phyloP scores from a whole-genome alignment of 2,888 invertebrate species.

The Chorisops tibialis region DNA sequence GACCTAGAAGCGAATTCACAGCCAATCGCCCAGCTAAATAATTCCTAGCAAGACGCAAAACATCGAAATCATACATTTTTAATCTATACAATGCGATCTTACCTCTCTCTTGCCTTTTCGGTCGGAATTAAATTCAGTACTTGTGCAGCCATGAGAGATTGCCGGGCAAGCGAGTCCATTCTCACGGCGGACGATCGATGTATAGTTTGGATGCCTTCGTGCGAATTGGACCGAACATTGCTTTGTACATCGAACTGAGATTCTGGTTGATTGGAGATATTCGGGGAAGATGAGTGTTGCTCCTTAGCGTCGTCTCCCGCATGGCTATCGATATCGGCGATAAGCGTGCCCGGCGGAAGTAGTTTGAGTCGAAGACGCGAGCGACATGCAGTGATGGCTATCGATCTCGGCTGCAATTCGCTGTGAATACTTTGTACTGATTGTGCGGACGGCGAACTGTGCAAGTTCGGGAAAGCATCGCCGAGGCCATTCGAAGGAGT shows the following conservation, averaged over 20 bases:
- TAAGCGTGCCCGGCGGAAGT: constrained; percentile 41
- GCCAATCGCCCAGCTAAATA: constrained; percentile 77
- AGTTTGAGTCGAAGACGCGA: constrained; percentile 49
- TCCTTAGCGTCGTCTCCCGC: constrained; percentile 40
- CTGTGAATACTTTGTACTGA: constrained; percentile 45
- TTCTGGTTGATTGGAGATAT: constrained; percentile 42
- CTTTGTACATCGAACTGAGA: constrained; percentile 11
- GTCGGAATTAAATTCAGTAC: constrained; percentile 78
- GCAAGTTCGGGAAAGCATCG: constrained; percentile 23
- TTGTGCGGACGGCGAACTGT: constrained; percentile 45
- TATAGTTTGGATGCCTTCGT: constrained; percentile 45
- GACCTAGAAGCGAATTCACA: constrained; percentile 76
- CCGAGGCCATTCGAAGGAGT: constrained; percentile 46
- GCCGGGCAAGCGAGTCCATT: constrained; percentile 68
- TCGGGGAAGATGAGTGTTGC: constrained; percentile 51
- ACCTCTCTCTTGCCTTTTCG: constrained; percentile 76
- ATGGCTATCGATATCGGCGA: constrained; percentile 8
- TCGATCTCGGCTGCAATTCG: constrained; percentile 44
- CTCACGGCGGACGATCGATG: constrained; percentile 41
- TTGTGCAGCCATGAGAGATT: constrained; percentile 74
- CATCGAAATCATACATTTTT: too few species aligned
- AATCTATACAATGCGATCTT: too few species aligned
- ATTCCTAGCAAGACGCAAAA: constrained; percentile 65
- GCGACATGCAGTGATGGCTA: constrained; percentile 50
- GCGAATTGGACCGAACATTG: constrained; percentile 43